Conservation (phyloP, 2,888 invertebrate genomes). For the Cephus spinipes region DNA sequence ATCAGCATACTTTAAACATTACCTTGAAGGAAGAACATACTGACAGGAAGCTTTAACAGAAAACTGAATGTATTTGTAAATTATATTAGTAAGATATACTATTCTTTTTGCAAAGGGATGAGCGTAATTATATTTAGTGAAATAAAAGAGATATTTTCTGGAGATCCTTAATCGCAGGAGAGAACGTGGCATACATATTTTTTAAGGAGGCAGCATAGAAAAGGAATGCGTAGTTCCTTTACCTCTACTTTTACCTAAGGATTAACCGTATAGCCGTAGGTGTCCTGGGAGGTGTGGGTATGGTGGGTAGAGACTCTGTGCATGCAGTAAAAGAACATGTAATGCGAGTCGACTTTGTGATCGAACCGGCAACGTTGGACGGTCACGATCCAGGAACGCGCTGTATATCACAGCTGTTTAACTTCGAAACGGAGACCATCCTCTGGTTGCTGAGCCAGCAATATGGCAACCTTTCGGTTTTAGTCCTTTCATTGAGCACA, state of each 20-base stretch:
- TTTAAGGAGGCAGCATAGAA: slow-evolving; percentile 10
- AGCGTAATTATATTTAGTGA: neutral
- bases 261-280: slow-evolving; percentile 12
- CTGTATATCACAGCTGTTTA: neutral
- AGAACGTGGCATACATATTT: neutral
- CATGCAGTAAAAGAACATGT: slow-evolving; percentile 39
- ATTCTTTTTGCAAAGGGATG: too few species aligned
- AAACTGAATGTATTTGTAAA: too few species aligned
- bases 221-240: slow-evolving; percentile 22
- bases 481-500: neutral
- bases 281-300: slow-evolving; percentile 24
- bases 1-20: too few species aligned
- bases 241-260: neutral
- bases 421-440: neutral
- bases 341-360: slow-evolving; percentile 28
- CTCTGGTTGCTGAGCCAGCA: neutral
- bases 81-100: too few species aligned
- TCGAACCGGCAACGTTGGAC: slow-evolving; percentile 38
- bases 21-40: too few species aligned
- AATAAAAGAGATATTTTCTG: neutral
- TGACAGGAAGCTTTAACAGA: too few species aligned
- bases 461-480: neutral
- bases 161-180: neutral
- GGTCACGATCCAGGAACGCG: slow-evolving; percentile 3
- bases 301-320: slow-evolving; percentile 16